Evolutionary conservation across 2,797 vertebrate species (phyloP).

Genomic region (Eulemur rubriventer): DNA sequence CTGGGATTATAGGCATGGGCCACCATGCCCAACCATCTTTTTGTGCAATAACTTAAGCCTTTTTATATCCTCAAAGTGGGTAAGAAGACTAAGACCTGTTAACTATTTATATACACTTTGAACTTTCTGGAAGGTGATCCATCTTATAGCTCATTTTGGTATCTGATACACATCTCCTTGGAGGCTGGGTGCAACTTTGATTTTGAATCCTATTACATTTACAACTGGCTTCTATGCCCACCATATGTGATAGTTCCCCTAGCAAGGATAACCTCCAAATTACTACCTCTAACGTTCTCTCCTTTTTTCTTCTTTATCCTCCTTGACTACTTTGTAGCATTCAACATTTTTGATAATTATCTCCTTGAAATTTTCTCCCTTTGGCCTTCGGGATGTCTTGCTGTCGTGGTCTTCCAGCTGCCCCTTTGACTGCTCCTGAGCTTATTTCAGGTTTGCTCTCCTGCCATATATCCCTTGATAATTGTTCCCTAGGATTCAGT

Average conservation of each 20-base stretch:
- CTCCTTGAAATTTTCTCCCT: background rate
- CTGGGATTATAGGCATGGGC: background rate
- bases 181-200: background rate
- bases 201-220: background rate
- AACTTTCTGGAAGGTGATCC: background rate
- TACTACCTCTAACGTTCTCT: background rate
- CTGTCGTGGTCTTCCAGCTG: background rate
- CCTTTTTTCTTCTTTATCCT: background rate
- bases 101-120: background rate
- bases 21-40: background rate
- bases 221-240: background rate
- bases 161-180: background rate
- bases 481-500: constrained; percentile 5
- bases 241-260: background rate
- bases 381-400: background rate
- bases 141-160: background rate
- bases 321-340: background rate
- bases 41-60: background rate
- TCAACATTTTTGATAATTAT: background rate
- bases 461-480: background rate
- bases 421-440: background rate
- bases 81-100: background rate
- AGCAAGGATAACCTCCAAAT: background rate
- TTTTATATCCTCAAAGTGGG: background rate
- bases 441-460: background rate